A percentile compares a stretch with the other conserved stretches of the same genome.
phyloP scores from a whole-genome alignment of 2,113 vertebrate genomes.

The Tretioscincus oriximinensis region DNA sequence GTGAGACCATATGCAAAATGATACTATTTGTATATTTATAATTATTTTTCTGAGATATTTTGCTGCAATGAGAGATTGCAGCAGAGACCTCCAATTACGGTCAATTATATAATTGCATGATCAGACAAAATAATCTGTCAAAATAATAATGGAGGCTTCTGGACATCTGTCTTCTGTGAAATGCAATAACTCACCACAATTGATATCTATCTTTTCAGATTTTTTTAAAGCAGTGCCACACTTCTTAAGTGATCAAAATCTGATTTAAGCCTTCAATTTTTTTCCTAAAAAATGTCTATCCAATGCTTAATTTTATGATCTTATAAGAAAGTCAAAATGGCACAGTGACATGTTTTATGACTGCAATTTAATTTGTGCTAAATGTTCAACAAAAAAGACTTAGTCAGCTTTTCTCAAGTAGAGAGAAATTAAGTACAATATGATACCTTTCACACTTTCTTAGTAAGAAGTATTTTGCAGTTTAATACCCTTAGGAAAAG shows the following conservation, averaged over 20 bases:
- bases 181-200: background rate
- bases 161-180: slow-evolving; percentile 8
- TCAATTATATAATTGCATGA: slow-evolving; percentile 37
- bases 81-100: background rate
- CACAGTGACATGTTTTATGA: slow-evolving; percentile 4
- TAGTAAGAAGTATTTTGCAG: background rate
- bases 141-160: slow-evolving; percentile 23
- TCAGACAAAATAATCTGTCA: slow-evolving; percentile 22
- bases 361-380: slow-evolving; percentile 5
- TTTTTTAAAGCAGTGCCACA: background rate
- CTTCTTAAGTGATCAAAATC: background rate
- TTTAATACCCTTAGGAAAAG: background rate
- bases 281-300: background rate
- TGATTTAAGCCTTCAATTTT: background rate
- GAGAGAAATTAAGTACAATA: slow-evolving; percentile 2
- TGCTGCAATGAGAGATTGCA: too few species aligned
- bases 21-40: background rate
- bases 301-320: background rate
- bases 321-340: background rate
- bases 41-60: slow-evolving; percentile 13
- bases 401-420: background rate
- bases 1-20: too few species aligned
- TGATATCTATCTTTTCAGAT: background rate
- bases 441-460: background rate
- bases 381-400: background rate